phyloP scores from a whole-genome alignment of 2,113 vertebrate species.

The Cepphus grylle region DNA sequence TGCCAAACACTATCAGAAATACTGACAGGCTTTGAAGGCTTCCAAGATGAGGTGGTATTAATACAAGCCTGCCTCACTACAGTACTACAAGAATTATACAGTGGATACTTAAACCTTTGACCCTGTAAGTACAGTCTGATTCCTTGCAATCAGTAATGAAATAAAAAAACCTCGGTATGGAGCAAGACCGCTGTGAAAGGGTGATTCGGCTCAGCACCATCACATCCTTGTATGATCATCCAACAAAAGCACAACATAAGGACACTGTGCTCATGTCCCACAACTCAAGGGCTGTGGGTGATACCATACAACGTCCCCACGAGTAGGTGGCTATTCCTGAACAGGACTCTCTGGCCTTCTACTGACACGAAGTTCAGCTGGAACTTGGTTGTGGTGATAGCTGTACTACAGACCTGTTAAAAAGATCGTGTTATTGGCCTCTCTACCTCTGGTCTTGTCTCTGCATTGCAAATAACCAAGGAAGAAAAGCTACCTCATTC shows the following conservation, averaged over 20 bases:
- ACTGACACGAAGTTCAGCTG: neutral
- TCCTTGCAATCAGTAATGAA: neutral
- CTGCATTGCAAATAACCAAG: neutral
- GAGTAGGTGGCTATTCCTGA: neutral
- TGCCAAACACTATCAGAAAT: constrained; percentile 61
- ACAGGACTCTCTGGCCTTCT: neutral
- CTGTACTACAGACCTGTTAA: neutral
- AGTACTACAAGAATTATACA: constrained; percentile 1
- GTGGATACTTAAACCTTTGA: neutral
- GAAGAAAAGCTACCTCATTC: neutral
- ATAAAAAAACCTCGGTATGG: neutral
- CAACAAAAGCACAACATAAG: neutral
- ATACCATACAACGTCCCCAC: neutral
- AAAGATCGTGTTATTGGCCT: neutral
- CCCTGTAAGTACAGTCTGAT: neutral
- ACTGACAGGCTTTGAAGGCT: constrained; percentile 63
- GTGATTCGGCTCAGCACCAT: neutral
- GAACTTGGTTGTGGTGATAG: neutral
- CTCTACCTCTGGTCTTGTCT: neutral
- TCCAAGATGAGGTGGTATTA: constrained; percentile 58
- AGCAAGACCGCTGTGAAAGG: neutral
- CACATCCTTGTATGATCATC: neutral
- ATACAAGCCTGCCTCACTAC: constrained; percentile 46
- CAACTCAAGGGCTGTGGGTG: neutral
- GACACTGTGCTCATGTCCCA: neutral